Conservation (phyloP, 2,797 vertebrate genomes). For the Aselliscus stoliczkanus region DNA sequence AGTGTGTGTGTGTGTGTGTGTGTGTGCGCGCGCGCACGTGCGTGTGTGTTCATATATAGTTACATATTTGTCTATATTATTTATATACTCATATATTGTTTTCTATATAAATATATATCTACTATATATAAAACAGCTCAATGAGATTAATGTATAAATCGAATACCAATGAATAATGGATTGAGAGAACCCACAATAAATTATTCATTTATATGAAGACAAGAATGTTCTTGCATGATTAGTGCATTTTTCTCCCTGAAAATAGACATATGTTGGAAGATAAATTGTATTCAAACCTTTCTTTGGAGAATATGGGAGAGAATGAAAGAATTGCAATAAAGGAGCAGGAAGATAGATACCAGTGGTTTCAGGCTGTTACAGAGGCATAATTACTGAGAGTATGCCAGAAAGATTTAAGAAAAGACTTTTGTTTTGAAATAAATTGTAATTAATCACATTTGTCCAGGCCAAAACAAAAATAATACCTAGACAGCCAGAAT, state of each 20-base stretch:
- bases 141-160: background rate
- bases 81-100: background rate
- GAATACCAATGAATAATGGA: background rate
- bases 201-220: conserved; percentile 27
- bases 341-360: background rate
- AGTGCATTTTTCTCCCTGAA: background rate
- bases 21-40: background rate
- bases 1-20: background rate
- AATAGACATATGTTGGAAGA: background rate
- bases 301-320: background rate
- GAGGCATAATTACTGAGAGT: background rate
- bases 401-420: background rate
- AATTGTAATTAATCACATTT: background rate
- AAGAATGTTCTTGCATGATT: background rate
- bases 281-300: background rate
- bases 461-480: background rate
- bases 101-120: background rate
- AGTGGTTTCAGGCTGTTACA: background rate
- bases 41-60: background rate
- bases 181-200: conserved; percentile 1
- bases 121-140: background rate
- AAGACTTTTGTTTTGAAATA: background rate
- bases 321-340: background rate
- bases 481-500: background rate
- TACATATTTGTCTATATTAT: background rate